phyloP scores from a whole-genome alignment of 2,888 invertebrate genomes.

The Habroteleia sp. region DNA sequence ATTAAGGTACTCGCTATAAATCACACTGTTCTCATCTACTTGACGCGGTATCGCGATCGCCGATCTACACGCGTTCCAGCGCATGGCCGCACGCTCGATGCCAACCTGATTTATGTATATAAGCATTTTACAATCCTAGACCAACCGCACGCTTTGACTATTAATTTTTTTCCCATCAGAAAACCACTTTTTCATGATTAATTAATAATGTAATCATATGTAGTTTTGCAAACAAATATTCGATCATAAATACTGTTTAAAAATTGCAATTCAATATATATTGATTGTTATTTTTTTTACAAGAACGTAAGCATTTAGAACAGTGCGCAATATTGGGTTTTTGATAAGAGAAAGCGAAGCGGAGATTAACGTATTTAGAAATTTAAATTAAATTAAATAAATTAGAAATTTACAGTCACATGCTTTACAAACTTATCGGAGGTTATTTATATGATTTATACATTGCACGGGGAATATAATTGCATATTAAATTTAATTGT shows the following conservation, averaged over 20 bases:
- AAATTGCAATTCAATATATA: slow-evolving; percentile 9
- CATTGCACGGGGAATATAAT: too few relatives aligned
- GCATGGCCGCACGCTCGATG: slow-evolving; percentile 71
- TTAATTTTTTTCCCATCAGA: slow-evolving; percentile 36
- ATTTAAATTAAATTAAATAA: too few relatives aligned
- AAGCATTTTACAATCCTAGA: slow-evolving; percentile 45
- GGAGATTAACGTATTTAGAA: too few relatives aligned
- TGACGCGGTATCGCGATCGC: slow-evolving; percentile 73
- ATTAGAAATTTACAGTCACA: too few relatives aligned
- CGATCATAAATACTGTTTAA: not conserved
- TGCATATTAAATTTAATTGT: too few relatives aligned
- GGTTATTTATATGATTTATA: too few relatives aligned
- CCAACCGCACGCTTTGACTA: slow-evolving; percentile 47
- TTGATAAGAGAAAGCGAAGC: too few relatives aligned
- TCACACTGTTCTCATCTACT: slow-evolving; percentile 77
- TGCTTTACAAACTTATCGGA: too few relatives aligned
- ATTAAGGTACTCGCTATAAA: slow-evolving; percentile 77
- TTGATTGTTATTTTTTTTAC: too few relatives aligned
- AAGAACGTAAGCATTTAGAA: too few relatives aligned
- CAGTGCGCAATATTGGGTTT: too few relatives aligned
- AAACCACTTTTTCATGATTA: slow-evolving; percentile 12
- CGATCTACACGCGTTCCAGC: slow-evolving; percentile 75
- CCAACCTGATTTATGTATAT: slow-evolving; percentile 71
- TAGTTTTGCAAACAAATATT: not conserved
- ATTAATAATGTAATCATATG: slow-evolving; percentile 1